A percentile compares a stretch with the other conserved stretches of the same genome.
Conservation (phyloP, 1,140 invertebrate species). For the Achatina immaculata region DNA sequence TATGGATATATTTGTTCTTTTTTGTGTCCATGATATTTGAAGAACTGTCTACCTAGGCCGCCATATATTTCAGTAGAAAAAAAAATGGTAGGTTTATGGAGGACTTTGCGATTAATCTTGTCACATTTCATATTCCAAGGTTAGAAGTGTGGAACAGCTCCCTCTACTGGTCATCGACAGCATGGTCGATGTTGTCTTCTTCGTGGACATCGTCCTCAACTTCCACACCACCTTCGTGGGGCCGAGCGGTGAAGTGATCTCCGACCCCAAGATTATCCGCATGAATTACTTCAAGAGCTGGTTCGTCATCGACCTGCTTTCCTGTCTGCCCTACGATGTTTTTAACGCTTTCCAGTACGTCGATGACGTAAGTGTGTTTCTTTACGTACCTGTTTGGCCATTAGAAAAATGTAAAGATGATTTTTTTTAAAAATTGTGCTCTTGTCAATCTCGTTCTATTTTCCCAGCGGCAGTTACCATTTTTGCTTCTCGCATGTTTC, state of each 20-base stretch:
- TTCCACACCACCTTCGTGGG: slow-evolving; percentile 99
- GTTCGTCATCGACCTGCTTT: slow-evolving; percentile 99
- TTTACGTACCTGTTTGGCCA: not conserved
- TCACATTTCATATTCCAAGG: not conserved
- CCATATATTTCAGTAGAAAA: too few species aligned
- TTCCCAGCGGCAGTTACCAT: not conserved
- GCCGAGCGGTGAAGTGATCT: slow-evolving; percentile 86
- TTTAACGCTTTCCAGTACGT: slow-evolving; percentile 99
- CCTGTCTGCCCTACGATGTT: slow-evolving; percentile 99
- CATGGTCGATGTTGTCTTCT: slow-evolving; percentile 99
- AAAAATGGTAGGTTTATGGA: too few species aligned
- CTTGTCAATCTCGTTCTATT: not conserved
- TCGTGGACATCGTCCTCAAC: slow-evolving; percentile 99
- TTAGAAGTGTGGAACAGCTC: slow-evolving; percentile 99
- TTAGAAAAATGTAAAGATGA: not conserved
- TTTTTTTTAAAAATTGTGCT: not conserved
- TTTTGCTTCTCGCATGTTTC: not conserved
- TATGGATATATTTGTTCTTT: too few species aligned
- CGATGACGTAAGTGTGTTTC: slow-evolving; percentile 87
- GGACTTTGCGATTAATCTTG: too few species aligned
- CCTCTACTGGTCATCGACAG: slow-evolving; percentile 87
- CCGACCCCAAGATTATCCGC: slow-evolving; percentile 67
- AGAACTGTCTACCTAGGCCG: too few species aligned
- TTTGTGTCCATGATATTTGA: too few species aligned
- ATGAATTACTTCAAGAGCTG: slow-evolving; percentile 98